phyloP scores from a whole-genome alignment of 2,888 invertebrate species.

The Ceramica pisi region DNA sequence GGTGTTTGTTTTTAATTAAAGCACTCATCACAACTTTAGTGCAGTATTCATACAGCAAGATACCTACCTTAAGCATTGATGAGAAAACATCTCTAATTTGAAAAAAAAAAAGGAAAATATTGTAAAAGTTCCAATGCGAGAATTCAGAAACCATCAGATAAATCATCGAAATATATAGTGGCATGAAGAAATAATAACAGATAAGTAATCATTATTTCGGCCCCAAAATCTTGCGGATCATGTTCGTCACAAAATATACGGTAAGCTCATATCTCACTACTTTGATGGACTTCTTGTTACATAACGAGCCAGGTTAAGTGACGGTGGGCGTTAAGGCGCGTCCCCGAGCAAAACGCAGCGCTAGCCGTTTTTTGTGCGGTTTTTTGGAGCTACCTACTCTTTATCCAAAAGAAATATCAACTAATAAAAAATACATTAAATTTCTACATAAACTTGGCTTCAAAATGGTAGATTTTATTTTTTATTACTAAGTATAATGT shows the following conservation, averaged over 20 bases:
- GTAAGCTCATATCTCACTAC: background rate
- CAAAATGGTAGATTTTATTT: too few species aligned
- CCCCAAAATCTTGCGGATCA: background rate
- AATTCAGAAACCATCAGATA: slow-evolving; percentile 25
- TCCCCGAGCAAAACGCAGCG: too few species aligned
- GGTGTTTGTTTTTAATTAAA: slow-evolving; percentile 22
- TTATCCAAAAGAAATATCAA: too few species aligned
- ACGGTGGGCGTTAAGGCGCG: background rate
- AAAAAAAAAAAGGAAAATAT: slow-evolving; percentile 31
- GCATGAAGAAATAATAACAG: slow-evolving; percentile 23
- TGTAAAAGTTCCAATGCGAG: slow-evolving; percentile 17
- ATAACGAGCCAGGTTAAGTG: background rate
- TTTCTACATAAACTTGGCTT: too few species aligned
- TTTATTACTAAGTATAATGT: too few species aligned
- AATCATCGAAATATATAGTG: slow-evolving; percentile 11
- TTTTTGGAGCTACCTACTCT: too few species aligned
- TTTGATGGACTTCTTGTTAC: slow-evolving; percentile 16
- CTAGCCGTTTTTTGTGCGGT: too few species aligned
- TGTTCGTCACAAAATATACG: background rate
- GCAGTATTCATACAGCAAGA: slow-evolving; percentile 17
- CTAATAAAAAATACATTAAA: too few species aligned
- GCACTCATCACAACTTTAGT: slow-evolving; percentile 41
- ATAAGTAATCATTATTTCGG: slow-evolving; percentile 3
- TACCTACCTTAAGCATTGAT: slow-evolving; percentile 21
- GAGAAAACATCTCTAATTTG: slow-evolving; percentile 23